Base-by-base conservation (phyloP, 2,888 invertebrate species). In the Scaptomyza cyrtandrae region DNA sequence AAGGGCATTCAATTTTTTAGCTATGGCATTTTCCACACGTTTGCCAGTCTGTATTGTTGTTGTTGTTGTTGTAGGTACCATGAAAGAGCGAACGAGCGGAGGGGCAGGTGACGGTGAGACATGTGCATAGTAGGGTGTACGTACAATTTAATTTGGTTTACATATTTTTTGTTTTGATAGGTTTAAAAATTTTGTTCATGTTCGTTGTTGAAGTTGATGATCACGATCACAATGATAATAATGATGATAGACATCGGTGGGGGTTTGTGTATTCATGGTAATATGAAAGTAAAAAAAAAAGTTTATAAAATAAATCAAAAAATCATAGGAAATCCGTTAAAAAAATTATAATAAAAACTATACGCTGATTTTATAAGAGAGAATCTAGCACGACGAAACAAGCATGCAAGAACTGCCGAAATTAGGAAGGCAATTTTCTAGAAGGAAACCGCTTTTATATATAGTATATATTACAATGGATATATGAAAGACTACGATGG, bases 1-100 rank as follows among this genome's bases (percentile, higher is more conserved):
- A 92, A 94, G 93, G 90, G 95, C 94, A 91, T 93, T 94, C 93
- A 95, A 94, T 93, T 94, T 94, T 93, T 95, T 95, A 93, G 94
- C 94, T 93, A 96, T 93, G 92, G 94, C 94, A 92, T 93, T 93
- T 94, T 96, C 95, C 93, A 96, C 93, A 92, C 94, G 93, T 93
- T 94, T 95, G 92, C 95, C 94, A 92, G 94, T 94, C 96, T 96
- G 95, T 86, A 72, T 59, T 59, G 67, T 59, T 69, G 48, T 64
- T 60, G 60, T 78, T 72, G 70, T 78, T 73, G 78, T 77, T 62
- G 60, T 60, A 57, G 63, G 62, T 75, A 75, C 86, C 80, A 85
- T 74, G 82, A 75, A 54, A 81, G 66, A 78, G 73, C 74, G 80
- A 78, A 24, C 57, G 71, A 59, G 55, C 69, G 55, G 37, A 71